Evolutionary conservation across 2,797 vertebrate species (phyloP).

Genomic region (Sebastiscus albofasciatus): DNA sequence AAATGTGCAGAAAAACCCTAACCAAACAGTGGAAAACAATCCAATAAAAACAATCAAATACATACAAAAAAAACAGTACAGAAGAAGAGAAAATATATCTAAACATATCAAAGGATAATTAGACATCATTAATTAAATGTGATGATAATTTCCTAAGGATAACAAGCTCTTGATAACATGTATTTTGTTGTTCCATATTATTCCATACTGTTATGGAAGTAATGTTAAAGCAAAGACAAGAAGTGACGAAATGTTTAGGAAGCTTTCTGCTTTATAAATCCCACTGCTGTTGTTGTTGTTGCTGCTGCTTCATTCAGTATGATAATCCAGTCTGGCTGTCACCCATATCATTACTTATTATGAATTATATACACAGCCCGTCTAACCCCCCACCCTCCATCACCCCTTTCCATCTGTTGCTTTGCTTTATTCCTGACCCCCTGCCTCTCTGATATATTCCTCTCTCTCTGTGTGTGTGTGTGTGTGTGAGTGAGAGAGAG

Average conservation of each 20-base stretch:
- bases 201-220: neutral
- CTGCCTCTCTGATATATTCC: slow-evolving; percentile 20
- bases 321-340: slow-evolving; percentile 41
- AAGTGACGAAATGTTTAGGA: neutral
- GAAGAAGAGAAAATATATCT: no score
- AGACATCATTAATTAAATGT: no score
- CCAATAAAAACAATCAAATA: no score
- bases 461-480: neutral
- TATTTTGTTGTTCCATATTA: no score
- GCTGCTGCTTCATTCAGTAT: neutral
- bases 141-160: no score
- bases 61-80: no score
- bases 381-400: neutral
- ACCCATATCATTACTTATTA: slow-evolving; percentile 21
- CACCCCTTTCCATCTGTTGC: slow-evolving; percentile 67
- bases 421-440: slow-evolving; percentile 46
- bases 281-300: neutral
- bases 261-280: neutral
- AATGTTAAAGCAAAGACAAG: neutral
- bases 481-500: neutral
- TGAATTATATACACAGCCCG: slow-evolving; percentile 19
- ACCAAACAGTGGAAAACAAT: no score
- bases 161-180: no score
- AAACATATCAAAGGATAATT: no score
- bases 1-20: no score